Percentiles rank a stretch among this genome's conserved stretches.
Conservation (phyloP, 2,797 vertebrate genomes). For the Chaetophractus vellerosus region DNA sequence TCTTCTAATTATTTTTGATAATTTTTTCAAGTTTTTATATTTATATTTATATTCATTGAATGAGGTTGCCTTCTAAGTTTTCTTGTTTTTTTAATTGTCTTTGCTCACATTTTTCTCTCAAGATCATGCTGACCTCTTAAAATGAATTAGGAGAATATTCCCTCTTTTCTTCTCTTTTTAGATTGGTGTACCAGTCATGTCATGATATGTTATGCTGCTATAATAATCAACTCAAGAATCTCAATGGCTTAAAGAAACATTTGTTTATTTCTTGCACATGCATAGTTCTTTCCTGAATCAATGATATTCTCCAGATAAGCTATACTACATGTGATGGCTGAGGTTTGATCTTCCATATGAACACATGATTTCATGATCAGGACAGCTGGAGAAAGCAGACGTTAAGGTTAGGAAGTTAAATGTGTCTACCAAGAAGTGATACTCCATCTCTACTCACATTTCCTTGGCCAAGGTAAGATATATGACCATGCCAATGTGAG, state of each 20-base stretch:
- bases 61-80: not conserved
- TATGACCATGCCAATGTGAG: too few relatives aligned
- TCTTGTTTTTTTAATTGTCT: not conserved
- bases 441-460: too few relatives aligned
- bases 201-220: not conserved
- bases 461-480: too few relatives aligned
- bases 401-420: too few relatives aligned
- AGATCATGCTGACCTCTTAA: not conserved
- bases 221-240: not conserved
- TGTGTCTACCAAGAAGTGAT: too few relatives aligned
- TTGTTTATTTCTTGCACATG: not conserved
- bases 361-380: too few relatives aligned
- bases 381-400: too few relatives aligned
- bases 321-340: too few relatives aligned
- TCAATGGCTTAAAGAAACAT: not conserved
- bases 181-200: not conserved
- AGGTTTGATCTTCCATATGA: too few relatives aligned
- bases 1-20: not conserved
- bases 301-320: not conserved
- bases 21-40: not conserved
- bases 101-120: not conserved
- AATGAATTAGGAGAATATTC: not conserved
- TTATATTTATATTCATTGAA: not conserved
- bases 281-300: not conserved
- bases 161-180: not conserved